Base-by-base conservation (phyloP, 1,140 invertebrate species). In the Diachasmimorpha longicaudata region DNA sequence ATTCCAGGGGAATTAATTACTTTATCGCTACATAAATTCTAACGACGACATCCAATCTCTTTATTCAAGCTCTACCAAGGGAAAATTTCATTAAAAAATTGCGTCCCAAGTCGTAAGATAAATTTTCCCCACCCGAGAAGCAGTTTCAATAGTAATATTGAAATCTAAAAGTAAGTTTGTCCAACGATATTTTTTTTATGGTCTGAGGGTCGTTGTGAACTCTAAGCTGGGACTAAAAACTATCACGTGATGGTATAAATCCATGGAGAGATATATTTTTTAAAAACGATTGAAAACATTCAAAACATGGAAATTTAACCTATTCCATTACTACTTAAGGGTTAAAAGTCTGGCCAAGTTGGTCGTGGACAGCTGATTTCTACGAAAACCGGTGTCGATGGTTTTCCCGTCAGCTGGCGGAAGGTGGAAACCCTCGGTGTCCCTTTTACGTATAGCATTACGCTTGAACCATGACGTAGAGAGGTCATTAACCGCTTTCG, bases 341-440 rank as follows among this genome's bases (percentile, higher is more conserved):
- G n/a, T 58, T 58, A 21, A 58, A 58, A 8, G n/a, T 58, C 55
- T 21, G 23, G 55, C 16, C 19, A 14, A 52, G 46, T 58, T 2
- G 46, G 19, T 23, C 13, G 48, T 4, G 39, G 73, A 74, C 73
- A 74, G 73, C 73, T 74, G 73, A 74, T 74, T 74, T 74, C 4
- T 21, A 63, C n/a, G 16, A 10, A 69, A 68, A 74, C 55, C 63
- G 39, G 73, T 74, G 73, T 44, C n/a, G 55, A 11, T 48, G 39
- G 36, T 58, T 48, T 74, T 74, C 72, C 71, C 63, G 73, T 74
- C 73, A 74, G 58, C 73, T 74, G 73, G 73, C 73, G 66, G 73
- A 68, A 69, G 73, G 42, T 48, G 63, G 37, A 73, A 63, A 44
- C 37, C 66, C 13, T 16, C 67, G 37, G 69, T 42, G 69, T 70